These are phyloP conservation scores for Campylomormyrus numenius DNA, from an alignment of 2,113 vertebrate species.

Conservation along the genomic window DNA sequence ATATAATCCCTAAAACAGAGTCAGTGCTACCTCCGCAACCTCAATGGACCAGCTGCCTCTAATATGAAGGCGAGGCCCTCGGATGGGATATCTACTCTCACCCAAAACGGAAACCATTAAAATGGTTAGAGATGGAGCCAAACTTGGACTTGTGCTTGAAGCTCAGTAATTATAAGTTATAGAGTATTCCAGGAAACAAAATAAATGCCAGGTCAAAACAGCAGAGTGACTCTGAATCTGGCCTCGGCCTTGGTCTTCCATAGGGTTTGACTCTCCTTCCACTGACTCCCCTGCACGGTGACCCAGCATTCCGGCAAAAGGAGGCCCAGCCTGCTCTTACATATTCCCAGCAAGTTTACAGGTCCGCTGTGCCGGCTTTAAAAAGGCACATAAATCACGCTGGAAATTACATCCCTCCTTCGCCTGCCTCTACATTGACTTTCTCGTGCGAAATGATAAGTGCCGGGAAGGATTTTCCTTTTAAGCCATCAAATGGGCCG, in stretches of 20 bases:
- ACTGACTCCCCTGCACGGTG: background rate
- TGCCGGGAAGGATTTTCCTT: background rate
- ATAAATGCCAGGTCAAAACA: background rate
- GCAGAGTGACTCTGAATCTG: background rate
- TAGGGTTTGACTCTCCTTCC: background rate
- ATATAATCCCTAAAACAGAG: background rate
- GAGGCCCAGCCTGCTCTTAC: background rate
- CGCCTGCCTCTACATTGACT: background rate
- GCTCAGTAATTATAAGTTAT: background rate
- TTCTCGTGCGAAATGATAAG: background rate
- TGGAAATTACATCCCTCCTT: background rate
- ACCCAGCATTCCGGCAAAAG: background rate
- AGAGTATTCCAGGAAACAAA: background rate
- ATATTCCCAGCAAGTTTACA: background rate
- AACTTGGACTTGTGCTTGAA: background rate
- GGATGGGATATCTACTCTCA: background rate
- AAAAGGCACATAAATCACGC: background rate
- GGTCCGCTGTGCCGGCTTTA: background rate
- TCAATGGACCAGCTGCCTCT: background rate
- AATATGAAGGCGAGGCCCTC: background rate
- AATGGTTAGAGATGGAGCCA: background rate
- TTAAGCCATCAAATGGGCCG: background rate
- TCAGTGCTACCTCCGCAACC: background rate
- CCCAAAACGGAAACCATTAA: background rate
- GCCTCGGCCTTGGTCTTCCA: background rate